Percentiles rank a stretch among this genome's conserved stretches.
These are phyloP conservation scores for Oreochromis tanganicae DNA, from an alignment of 2,113 vertebrate species.

Conservation along the genomic window DNA sequence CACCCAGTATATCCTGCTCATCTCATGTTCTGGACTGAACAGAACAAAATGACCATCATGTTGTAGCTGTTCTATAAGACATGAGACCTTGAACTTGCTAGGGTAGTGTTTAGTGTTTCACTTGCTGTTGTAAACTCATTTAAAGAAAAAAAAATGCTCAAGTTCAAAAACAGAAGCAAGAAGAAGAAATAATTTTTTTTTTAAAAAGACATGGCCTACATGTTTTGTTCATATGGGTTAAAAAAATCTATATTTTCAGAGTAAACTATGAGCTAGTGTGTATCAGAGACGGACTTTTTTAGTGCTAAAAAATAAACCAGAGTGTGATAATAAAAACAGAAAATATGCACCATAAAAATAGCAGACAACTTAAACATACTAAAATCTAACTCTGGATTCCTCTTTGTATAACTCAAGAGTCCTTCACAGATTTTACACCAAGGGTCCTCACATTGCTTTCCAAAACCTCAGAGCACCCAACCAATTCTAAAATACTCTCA, in stretches of 20 bases:
- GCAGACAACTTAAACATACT: neutral
- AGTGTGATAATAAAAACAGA: neutral
- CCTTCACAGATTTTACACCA: neutral
- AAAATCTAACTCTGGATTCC: neutral
- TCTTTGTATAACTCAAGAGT: neutral
- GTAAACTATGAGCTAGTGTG: neutral
- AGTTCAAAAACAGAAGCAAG: neutral
- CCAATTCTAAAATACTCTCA: neutral
- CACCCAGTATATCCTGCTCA: too few species aligned
- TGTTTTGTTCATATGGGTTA: neutral
- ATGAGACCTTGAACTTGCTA: too few species aligned
- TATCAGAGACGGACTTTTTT: neutral
- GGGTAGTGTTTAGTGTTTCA: too few species aligned
- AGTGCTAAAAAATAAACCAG: neutral
- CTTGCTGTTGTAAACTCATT: neutral
- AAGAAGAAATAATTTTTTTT: accelerated
- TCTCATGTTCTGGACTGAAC: too few species aligned
- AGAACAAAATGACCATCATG: too few species aligned
- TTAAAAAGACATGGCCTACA: neutral
- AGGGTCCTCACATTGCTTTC: neutral
- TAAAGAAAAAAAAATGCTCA: neutral
- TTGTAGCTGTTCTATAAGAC: too few species aligned
- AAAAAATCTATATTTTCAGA: neutral
- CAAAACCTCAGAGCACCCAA: constrained; percentile 33
- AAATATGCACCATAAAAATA: neutral